Evolutionary conservation across 2,113 vertebrate genomes (phyloP).

Genomic region (Willisornis vidua): DNA sequence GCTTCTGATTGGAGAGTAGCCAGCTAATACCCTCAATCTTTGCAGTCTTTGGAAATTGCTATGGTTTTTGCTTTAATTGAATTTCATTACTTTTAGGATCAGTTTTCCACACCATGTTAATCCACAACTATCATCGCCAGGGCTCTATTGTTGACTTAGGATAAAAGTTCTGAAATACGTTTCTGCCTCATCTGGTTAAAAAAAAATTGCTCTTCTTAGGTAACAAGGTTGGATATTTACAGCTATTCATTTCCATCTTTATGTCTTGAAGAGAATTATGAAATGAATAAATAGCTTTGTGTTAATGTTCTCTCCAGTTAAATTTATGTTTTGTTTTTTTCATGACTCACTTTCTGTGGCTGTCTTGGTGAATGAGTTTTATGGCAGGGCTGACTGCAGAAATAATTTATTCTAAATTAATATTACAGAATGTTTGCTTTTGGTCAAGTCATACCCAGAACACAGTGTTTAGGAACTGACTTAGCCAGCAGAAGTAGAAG

Average conservation of each 20-base stretch:
- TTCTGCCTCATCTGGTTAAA: background rate
- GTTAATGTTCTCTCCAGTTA: background rate
- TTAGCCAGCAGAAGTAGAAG: background rate
- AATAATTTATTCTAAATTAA: constrained; percentile 10
- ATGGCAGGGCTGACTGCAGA: background rate
- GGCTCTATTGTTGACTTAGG: background rate
- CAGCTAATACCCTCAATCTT: background rate
- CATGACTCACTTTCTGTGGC: background rate
- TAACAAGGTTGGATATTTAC: background rate
- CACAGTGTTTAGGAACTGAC: background rate
- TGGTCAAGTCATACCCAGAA: background rate
- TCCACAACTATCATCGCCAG: background rate
- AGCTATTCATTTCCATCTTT: background rate
- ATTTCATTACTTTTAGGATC: background rate
- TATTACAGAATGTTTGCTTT: background rate
- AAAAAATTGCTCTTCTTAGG: background rate
- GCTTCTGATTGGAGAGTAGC: background rate
- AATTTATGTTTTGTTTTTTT: background rate
- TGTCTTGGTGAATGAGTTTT: background rate
- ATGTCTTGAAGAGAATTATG: background rate
- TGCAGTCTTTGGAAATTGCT: background rate
- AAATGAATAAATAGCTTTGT: background rate
- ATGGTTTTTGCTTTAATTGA: background rate
- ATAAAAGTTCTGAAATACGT: background rate
- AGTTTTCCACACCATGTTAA: background rate